Percentiles rank a stretch among this genome's conserved stretches.
Conservation (phyloP, 1,140 invertebrate genomes). For the Eueides isabella region DNA sequence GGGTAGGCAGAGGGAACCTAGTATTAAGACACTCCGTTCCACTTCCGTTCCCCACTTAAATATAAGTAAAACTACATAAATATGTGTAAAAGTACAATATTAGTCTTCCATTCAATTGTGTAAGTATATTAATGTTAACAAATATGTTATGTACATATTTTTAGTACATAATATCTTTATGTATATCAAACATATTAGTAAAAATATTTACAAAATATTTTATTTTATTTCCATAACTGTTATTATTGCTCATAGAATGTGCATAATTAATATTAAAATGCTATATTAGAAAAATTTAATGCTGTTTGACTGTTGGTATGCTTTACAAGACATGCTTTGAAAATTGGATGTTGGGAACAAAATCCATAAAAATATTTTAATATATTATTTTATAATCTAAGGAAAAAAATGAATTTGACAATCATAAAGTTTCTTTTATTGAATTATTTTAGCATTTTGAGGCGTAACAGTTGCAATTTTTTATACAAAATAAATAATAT, state of each 20-base stretch:
- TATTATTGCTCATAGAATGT: too few relatives aligned
- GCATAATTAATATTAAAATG: too few relatives aligned
- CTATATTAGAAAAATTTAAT: too few relatives aligned
- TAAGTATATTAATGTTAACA: background rate
- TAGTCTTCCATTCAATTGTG: conserved; percentile 16
- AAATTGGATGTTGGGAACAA: too few relatives aligned
- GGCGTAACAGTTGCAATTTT: conserved; percentile 35
- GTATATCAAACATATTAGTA: background rate
- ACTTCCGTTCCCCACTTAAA: too few relatives aligned
- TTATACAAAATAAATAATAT: conserved; percentile 31
- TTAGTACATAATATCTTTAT: background rate
- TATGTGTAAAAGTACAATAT: conserved; percentile 2
- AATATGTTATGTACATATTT: background rate
- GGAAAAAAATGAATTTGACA: conserved; percentile 27
- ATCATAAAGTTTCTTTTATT: conserved; percentile 36
- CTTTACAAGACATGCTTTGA: too few relatives aligned
- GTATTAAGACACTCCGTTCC: too few relatives aligned
- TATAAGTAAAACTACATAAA: too few relatives aligned
- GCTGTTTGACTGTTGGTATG: too few relatives aligned
- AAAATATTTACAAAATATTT: background rate
- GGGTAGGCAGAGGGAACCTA: too few relatives aligned
- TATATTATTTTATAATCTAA: background rate
- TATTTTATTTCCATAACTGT: background rate
- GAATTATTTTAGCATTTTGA: conserved; percentile 39
- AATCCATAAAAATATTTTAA: too few relatives aligned